Percentiles rank a stretch among this genome's conserved stretches.
phyloP scores from a whole-genome alignment of 2,888 invertebrate species.

The Cheilosia pagana region DNA sequence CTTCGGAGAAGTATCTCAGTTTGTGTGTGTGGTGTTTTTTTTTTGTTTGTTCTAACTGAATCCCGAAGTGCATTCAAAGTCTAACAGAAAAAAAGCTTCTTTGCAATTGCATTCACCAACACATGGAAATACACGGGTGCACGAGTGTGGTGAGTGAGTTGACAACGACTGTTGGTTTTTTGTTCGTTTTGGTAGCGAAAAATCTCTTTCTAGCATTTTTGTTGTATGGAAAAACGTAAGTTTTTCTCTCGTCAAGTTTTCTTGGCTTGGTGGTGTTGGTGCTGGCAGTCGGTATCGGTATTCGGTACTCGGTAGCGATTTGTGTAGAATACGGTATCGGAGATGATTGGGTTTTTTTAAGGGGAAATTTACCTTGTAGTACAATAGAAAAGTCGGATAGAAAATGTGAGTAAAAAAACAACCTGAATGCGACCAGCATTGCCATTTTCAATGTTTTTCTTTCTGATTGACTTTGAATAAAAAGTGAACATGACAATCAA shows the following conservation, averaged over 20 bases:
- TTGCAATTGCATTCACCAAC: slow-evolving; percentile 41
- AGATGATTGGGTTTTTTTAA: slow-evolving; percentile 21
- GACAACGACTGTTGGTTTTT: not conserved
- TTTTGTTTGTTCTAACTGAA: slow-evolving; percentile 21
- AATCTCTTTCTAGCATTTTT: slow-evolving; percentile 41
- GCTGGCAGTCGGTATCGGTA: no score
- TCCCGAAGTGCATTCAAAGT: slow-evolving; percentile 48
- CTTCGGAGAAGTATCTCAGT: not conserved
- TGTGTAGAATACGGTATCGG: not conserved
- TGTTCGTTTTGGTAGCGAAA: slow-evolving; percentile 16
- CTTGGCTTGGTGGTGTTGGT: slow-evolving; percentile 27
- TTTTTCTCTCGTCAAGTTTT: slow-evolving; percentile 64
- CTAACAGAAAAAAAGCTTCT: slow-evolving; percentile 54
- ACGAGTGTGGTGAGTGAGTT: slow-evolving; percentile 27
- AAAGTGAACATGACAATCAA: not conserved
- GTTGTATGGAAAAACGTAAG: slow-evolving; percentile 30
- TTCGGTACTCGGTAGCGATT: slow-evolving; percentile 6
- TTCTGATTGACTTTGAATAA: not conserved
- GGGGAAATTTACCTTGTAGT: slow-evolving; percentile 52
- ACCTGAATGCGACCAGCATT: not conserved
- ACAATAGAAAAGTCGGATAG: slow-evolving; percentile 56
- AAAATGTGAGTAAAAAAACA: slow-evolving; percentile 39
- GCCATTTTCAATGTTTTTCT: not conserved
- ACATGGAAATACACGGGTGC: slow-evolving; percentile 4
- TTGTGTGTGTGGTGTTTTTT: not conserved